phyloP scores from a whole-genome alignment of 2,888 invertebrate genomes.

The Volucella inanis region DNA sequence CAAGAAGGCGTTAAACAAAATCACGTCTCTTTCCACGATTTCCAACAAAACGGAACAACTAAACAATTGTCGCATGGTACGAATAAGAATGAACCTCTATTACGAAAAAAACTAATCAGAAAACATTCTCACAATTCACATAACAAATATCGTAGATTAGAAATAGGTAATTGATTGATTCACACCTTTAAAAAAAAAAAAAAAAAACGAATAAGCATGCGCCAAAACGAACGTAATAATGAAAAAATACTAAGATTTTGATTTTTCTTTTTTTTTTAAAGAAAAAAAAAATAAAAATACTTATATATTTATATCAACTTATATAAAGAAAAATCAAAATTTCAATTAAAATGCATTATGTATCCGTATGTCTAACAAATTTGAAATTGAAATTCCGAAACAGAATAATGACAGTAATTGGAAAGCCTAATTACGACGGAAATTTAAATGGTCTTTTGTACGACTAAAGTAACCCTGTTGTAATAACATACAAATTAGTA shows the following conservation, averaged over 20 bases:
- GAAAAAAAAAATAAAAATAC: background rate
- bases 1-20: slow-evolving; percentile 92
- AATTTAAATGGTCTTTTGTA: too few species aligned
- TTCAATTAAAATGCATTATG: slow-evolving; percentile 14
- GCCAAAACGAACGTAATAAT: slow-evolving; percentile 68
- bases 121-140: slow-evolving; percentile 84
- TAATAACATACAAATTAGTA: too few species aligned
- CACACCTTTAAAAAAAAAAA: slow-evolving; percentile 55
- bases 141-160: slow-evolving; percentile 84
- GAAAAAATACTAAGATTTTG: slow-evolving; percentile 56
- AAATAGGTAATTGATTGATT: slow-evolving; percentile 83
- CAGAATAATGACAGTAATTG: too few species aligned
- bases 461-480: too few species aligned
- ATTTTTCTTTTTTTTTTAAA: slow-evolving; percentile 37
- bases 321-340: slow-evolving; percentile 36
- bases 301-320: background rate
- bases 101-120: slow-evolving; percentile 85
- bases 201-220: slow-evolving; percentile 56
- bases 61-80: slow-evolving; percentile 93
- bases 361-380: slow-evolving; percentile 5
- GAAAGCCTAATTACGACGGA: too few species aligned
- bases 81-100: slow-evolving; percentile 87
- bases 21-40: slow-evolving; percentile 94
- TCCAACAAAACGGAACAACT: slow-evolving; percentile 94
- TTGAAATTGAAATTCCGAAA: background rate